Conservation (phyloP, 2,113 vertebrate species). For the Epinephelus fuscoguttatus region DNA sequence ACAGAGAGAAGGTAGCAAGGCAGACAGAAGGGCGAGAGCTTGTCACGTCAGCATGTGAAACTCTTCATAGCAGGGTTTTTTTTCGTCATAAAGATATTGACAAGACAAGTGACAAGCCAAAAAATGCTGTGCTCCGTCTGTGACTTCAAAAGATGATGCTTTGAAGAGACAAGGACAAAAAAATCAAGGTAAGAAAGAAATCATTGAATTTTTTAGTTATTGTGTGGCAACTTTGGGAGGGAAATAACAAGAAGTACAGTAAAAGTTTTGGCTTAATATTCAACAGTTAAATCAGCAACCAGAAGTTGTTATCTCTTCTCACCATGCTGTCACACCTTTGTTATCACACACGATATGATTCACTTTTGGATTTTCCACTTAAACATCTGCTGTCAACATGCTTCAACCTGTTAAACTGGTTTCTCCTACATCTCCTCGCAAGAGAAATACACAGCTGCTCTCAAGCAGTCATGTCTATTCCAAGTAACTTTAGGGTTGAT, state of each 20-base stretch:
- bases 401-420: slow-evolving; percentile 70
- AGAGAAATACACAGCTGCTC: slow-evolving; percentile 23
- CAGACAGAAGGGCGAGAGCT: slow-evolving; percentile 64
- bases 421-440: slow-evolving; percentile 21
- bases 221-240: background rate
- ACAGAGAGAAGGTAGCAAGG: slow-evolving; percentile 55
- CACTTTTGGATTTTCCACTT: slow-evolving; percentile 2
- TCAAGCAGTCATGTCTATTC: background rate
- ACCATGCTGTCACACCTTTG: background rate
- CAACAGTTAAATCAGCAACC: background rate
- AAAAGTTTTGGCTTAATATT: background rate
- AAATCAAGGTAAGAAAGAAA: slow-evolving; percentile 60
- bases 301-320: background rate
- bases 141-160: slow-evolving; percentile 66
- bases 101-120: slow-evolving; percentile 24
- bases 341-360: background rate
- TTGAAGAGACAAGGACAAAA: slow-evolving; percentile 38
- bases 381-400: slow-evolving; percentile 51
- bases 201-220: background rate
- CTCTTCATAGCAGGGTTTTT: slow-evolving; percentile 14
- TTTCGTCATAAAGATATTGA: slow-evolving; percentile 23
- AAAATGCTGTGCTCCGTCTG: slow-evolving; percentile 61
- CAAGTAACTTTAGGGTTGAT: slow-evolving; percentile 6
- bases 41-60: slow-evolving; percentile 58
- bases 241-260: background rate